These are phyloP conservation scores for Dreissena rostriformis DNA, from an alignment of 1,140 invertebrate species.

Conservation along the genomic window DNA sequence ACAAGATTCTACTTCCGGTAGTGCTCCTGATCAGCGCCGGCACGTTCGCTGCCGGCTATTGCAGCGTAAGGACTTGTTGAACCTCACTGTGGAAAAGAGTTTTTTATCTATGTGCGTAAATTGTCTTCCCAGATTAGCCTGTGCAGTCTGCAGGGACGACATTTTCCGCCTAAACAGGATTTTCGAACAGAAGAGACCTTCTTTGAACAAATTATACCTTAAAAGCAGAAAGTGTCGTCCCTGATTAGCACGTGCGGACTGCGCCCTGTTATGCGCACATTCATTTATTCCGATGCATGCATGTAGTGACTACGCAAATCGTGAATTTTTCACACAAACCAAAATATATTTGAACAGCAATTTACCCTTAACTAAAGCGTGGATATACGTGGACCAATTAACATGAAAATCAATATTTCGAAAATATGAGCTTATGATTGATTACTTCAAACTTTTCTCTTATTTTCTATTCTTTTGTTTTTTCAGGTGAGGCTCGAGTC, in stretches of 20 bases:
- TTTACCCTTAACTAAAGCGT: too few relatives aligned
- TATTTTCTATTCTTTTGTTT: background rate
- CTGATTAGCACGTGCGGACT: background rate
- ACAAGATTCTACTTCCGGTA: slow-evolving; percentile 65
- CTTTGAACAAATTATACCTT: background rate
- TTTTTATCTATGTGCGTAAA: background rate
- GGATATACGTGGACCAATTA: background rate
- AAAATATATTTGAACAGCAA: too few relatives aligned
- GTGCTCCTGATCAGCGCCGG: slow-evolving; percentile 60
- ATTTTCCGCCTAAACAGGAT: background rate
- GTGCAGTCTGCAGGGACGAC: background rate
- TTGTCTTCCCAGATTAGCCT: background rate
- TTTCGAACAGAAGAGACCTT: background rate
- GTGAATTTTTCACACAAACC: too few relatives aligned
- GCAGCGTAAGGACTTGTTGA: slow-evolving; percentile 62
- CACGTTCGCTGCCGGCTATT: slow-evolving; percentile 69
- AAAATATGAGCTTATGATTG: background rate
- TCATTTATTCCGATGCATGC: too few relatives aligned
- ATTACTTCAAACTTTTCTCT: background rate
- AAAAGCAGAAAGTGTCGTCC: background rate
- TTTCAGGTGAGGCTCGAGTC: slow-evolving; percentile 62
- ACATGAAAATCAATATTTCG: background rate
- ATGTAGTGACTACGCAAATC: too few relatives aligned
- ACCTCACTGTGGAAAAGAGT: background rate
- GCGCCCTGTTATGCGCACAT: too few relatives aligned